Conservation (phyloP, 2,888 invertebrate genomes). For the Cheilosia pagana region DNA sequence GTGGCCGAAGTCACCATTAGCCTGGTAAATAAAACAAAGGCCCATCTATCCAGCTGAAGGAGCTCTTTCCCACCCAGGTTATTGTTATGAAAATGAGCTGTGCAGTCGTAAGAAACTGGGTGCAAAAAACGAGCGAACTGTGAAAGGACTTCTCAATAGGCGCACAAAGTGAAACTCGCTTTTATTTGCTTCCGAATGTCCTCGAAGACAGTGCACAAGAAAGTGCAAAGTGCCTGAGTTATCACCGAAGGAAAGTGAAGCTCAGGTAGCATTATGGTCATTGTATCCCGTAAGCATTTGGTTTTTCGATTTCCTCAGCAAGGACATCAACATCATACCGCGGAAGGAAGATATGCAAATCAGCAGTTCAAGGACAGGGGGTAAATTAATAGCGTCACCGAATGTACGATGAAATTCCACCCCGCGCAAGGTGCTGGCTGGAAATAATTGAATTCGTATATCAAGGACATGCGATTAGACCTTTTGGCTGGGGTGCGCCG, state of each 20-base stretch:
- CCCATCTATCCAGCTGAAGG: conserved; percentile 14
- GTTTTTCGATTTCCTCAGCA: conserved; percentile 67
- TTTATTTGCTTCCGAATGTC: conserved; percentile 45
- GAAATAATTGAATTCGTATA: conserved; percentile 67
- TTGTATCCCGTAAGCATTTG: conserved; percentile 64
- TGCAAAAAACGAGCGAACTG: neutral
- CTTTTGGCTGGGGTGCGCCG: conserved; percentile 22
- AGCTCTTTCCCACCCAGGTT: conserved; percentile 28
- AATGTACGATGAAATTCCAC: conserved; percentile 30
- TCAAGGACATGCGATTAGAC: conserved; percentile 30
- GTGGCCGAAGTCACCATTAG: conserved; percentile 35
- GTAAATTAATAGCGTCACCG: conserved; percentile 60
- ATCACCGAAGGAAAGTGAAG: conserved; percentile 66
- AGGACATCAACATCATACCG: conserved; percentile 28
- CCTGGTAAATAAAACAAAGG: conserved; percentile 57
- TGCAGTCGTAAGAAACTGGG: conserved; percentile 59
- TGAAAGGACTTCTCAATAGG: conserved; percentile 39
- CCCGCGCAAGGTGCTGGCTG: conserved; percentile 7
- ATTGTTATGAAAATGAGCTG: conserved; percentile 65
- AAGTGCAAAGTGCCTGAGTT: conserved; percentile 61
- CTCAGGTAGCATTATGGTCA: conserved; percentile 67
- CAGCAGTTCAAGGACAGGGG: conserved; percentile 41
- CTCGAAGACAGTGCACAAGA: conserved; percentile 43
- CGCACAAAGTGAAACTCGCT: conserved; percentile 37
- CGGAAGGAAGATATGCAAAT: conserved; percentile 60